Conservation (phyloP, 2,888 invertebrate species). For the Pristionchus japonicus region DNA sequence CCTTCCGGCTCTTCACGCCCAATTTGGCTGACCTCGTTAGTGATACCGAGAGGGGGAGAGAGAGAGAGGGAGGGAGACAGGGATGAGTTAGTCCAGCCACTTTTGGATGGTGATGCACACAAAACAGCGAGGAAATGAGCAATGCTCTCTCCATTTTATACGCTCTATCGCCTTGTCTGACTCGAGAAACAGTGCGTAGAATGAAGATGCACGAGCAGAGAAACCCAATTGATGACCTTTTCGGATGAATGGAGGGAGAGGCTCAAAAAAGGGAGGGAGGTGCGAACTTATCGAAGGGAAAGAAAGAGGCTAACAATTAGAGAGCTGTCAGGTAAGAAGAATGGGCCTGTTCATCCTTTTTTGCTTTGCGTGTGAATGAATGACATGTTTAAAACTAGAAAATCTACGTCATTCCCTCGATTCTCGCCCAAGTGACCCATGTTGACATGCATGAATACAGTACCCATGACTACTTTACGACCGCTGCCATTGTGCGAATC, state of each 20-base stretch:
- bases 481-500: background rate
- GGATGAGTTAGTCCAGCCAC: slow-evolving; percentile 27
- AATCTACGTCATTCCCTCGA: background rate
- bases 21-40: background rate
- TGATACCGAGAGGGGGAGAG: background rate
- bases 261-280: background rate
- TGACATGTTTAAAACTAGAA: too few species aligned
- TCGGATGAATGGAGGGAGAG: background rate
- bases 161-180: background rate
- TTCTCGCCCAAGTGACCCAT: background rate
- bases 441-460: background rate
- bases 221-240: slow-evolving; percentile 29
- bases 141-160: background rate
- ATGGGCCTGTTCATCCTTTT: too few species aligned
- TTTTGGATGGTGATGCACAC: slow-evolving; percentile 24
- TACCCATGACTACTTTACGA: slow-evolving; percentile 23
- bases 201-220: background rate
- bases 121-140: background rate
- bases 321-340: background rate
- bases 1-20: slow-evolving; percentile 22
- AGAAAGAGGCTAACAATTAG: background rate
- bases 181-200: too few species aligned
- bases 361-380: background rate
- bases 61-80: background rate
- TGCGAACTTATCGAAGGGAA: background rate